A percentile compares a stretch with the other conserved stretches of the same genome.
Conservation (phyloP, 2,113 vertebrate species). For the Xiphias gladius region DNA sequence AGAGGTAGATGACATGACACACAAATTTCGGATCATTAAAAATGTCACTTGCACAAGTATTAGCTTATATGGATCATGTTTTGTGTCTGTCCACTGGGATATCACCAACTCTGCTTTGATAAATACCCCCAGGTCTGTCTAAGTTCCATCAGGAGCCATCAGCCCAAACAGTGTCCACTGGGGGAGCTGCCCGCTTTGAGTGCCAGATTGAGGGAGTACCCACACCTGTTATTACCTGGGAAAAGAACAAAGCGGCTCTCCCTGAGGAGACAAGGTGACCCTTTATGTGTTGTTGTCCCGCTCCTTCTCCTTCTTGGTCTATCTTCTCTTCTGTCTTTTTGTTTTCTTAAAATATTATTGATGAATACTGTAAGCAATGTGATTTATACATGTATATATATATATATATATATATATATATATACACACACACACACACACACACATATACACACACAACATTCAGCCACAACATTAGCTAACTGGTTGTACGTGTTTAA, state of each 20-base stretch:
- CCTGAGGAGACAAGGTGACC: constrained; percentile 88
- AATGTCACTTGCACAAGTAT: neutral
- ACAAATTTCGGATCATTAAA: neutral
- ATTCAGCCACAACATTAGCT: too few species aligned
- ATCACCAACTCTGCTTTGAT: constrained; percentile 6
- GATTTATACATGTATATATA: neutral
- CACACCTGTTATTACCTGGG: constrained; percentile 91
- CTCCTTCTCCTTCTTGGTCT: neutral
- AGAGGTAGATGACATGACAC: neutral
- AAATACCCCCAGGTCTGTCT: constrained; percentile 84
- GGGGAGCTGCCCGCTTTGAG: constrained; percentile 90
- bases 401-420: too few species aligned
- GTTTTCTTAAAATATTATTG: neutral
- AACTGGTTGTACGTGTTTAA: too few species aligned
- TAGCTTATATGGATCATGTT: neutral
- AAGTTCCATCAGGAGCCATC: constrained; percentile 90
- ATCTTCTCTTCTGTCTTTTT: neutral
- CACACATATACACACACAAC: too few species aligned
- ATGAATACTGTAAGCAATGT: neutral
- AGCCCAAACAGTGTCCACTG: constrained; percentile 86
- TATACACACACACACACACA: too few species aligned
- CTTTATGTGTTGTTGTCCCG: neutral
- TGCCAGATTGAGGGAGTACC: constrained; percentile 93
- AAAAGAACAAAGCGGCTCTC: constrained; percentile 88
- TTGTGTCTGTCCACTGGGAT: neutral